Evolutionary conservation across 2,797 vertebrate species (phyloP).

Genomic region (Platyrinchus mystaceus): DNA sequence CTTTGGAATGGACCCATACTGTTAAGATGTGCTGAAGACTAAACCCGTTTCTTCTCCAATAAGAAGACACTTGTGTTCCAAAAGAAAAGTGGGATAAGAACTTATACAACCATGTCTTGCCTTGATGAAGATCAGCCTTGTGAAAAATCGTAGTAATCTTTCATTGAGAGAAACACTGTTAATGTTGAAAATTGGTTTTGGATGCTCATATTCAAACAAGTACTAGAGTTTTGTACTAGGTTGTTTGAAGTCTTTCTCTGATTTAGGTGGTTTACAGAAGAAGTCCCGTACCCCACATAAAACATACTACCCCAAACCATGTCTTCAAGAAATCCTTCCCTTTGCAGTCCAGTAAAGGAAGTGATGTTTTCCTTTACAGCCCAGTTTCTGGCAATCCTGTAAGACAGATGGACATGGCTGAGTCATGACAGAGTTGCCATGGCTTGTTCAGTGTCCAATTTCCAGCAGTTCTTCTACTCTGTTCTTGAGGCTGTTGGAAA

Average conservation of each 20-base stretch:
- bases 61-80: neutral
- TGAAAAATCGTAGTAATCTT: neutral
- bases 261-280: neutral
- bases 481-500: neutral
- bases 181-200: neutral
- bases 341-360: neutral
- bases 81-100: neutral
- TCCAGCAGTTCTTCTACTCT: neutral
- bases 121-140: neutral
- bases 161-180: neutral
- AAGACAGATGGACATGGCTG: neutral
- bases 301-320: neutral
- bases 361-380: neutral
- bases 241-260: neutral
- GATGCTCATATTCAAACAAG: neutral
- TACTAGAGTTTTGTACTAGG: fast-evolving
- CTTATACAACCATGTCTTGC: neutral
- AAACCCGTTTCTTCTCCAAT: neutral
- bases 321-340: neutral
- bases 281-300: neutral
- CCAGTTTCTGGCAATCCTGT: neutral
- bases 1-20: neutral
- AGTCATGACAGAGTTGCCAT: neutral
- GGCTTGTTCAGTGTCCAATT: neutral
- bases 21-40: neutral